Conservation (phyloP, 92 coral and sea anemone genomes). For the Montipora capitata region DNA sequence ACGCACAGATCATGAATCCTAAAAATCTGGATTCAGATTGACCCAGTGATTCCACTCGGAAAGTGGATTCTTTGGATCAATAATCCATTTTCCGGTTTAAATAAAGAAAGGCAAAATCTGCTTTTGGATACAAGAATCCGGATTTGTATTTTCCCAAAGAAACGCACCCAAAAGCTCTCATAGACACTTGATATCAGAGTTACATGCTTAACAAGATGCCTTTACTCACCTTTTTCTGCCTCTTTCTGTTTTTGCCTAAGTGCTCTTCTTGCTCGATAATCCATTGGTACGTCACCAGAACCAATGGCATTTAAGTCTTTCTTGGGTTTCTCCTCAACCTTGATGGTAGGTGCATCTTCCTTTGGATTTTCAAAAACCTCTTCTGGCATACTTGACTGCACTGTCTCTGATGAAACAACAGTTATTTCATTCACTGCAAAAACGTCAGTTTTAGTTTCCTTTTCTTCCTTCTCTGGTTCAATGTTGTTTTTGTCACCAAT, state of each 20-base stretch:
- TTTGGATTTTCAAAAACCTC: neutral
- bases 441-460: slow-evolving; percentile 3
- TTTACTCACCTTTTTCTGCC: slow-evolving; percentile 9
- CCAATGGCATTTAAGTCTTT: slow-evolving; percentile 24
- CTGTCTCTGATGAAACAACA: neutral
- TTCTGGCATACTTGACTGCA: slow-evolving; percentile 19
- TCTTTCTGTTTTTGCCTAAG: slow-evolving; percentile 27
- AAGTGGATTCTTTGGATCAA: no score
- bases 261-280: slow-evolving; percentile 61
- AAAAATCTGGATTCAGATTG: no score
- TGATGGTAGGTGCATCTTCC: slow-evolving; percentile 13
- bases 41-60: no score
- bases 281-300: slow-evolving; percentile 36
- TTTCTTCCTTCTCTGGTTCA: slow-evolving; percentile 36
- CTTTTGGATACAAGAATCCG: no score
- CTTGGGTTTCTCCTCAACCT: slow-evolving; percentile 19
- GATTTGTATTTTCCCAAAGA: no score
- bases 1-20: no score
- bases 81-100: no score
- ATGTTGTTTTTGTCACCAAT: slow-evolving; percentile 9
- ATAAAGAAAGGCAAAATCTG: no score
- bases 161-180: neutral
- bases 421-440: slow-evolving; percentile 10
- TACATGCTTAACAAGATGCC: neutral
- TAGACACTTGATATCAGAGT: neutral